phyloP scores from a whole-genome alignment of 2,888 invertebrate genomes.

The Altica lythri region DNA sequence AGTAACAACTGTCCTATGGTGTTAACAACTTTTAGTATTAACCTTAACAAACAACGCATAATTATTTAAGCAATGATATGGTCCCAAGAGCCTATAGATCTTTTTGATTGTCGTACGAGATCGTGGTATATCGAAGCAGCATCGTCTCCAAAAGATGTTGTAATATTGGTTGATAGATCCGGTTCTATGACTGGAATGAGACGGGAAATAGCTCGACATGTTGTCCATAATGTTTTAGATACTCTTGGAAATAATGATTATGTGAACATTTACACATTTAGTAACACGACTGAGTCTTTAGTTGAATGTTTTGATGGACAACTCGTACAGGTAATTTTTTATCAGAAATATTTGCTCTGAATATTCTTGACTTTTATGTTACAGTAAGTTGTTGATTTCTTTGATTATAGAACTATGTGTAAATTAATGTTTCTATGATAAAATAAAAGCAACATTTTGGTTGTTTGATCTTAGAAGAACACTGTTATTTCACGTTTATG shows the following conservation, averaged over 20 bases:
- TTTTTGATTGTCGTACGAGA: conserved; percentile 93
- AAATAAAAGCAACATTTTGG: no score
- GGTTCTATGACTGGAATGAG: conserved; percentile 72
- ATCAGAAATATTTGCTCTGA: no score
- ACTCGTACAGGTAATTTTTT: conserved; percentile 80
- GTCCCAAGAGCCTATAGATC: conserved; percentile 81
- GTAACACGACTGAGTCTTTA: conserved; percentile 76
- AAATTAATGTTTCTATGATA: no score
- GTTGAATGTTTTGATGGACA: conserved; percentile 89
- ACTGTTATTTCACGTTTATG: no score
- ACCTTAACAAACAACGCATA: not conserved
- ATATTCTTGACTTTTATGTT: no score
- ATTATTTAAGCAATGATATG: conserved; percentile 72
- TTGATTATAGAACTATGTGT: not conserved
- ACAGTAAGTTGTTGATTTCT: no score
- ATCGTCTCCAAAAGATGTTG: conserved; percentile 92
- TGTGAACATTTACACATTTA: conserved; percentile 94
- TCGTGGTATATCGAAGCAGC: conserved; percentile 99
- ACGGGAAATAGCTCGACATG: conserved; percentile 88
- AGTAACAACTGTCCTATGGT: not conserved
- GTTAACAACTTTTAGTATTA: no score
- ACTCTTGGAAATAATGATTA: conserved; percentile 98
- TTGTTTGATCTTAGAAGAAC: no score
- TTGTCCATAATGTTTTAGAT: conserved; percentile 87
- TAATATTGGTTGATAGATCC: conserved; percentile 70